Base-by-base conservation (phyloP, 2,888 invertebrate species). In the Drosophila antonietae region DNA sequence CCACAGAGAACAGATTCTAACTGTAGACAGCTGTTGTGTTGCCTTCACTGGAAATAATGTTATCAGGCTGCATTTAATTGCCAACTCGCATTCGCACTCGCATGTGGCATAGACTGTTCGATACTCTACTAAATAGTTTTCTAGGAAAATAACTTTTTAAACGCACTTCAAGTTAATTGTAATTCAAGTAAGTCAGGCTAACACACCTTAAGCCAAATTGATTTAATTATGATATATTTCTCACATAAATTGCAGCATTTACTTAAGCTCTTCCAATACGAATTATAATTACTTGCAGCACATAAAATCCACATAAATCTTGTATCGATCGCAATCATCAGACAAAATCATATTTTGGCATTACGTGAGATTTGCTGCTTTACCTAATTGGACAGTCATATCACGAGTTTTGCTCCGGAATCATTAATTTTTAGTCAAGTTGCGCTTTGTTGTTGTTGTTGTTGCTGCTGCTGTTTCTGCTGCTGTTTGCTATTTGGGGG, bases 1-100 rank as follows among this genome's bases (percentile, higher is more conserved):
- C 28, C 4, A 20, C 49, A 61, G 56, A 47, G 20, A 31, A 20
- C 62, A 62, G 51, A 35, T 33, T 15, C 55, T 44, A 64, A 62
- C 76, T 80, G 62, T 57, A 56, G 58, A 66, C 81, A 83, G 80
- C 83, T 83, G 81, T 84, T 70, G n/a, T 41, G 55, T n/a, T 55
- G 51, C 43, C 33, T 83, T 80, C 67, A 44, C 67, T 81, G 88
- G 78, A 86, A 86, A 82, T 88, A 71, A 75, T 80, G 84, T 86
- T 83, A 86, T 86, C 83, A 80, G 76, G 39, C 55, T 56, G 71
- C 46, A 31, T 73, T 69, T 84, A 82, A 84, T 86, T 84, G 78
- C 68, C 64, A 52, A 4, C 15, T 28, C 47, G 33, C 41, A 18
- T 35, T 18, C 2, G 3, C 44, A 4, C 15, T 20, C 47, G 33